Evolutionary conservation across 2,797 vertebrate species (phyloP).

Genomic region (Scomberomorus guttatus): DNA sequence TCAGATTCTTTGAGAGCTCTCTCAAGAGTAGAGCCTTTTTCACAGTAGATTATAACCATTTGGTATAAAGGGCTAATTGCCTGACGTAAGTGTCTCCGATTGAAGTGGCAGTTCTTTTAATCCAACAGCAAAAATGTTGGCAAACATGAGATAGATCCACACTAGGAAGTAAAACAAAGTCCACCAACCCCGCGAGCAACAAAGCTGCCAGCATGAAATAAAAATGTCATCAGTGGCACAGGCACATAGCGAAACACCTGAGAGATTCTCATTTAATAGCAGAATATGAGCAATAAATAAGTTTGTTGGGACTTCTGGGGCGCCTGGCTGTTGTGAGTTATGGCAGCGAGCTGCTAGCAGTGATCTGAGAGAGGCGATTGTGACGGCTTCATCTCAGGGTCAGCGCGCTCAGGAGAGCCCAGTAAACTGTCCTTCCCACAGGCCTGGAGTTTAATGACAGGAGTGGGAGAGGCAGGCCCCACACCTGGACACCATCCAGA

Average conservation of each 20-base stretch:
- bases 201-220: slow-evolving; percentile 28
- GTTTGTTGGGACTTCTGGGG: slow-evolving; percentile 4
- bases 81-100: not conserved
- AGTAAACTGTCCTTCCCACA: slow-evolving; percentile 59
- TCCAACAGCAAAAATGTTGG: not conserved
- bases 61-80: too few relatives aligned
- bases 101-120: not conserved
- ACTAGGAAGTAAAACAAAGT: slow-evolving; percentile 15
- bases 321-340: slow-evolving; percentile 53
- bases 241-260: slow-evolving; percentile 12
- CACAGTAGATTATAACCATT: not conserved
- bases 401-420: slow-evolving; percentile 44
- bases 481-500: slow-evolving; percentile 68
- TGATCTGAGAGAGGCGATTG: slow-evolving; percentile 41
- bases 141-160: not conserved
- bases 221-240: slow-evolving; percentile 36
- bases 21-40: not conserved
- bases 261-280: slow-evolving; percentile 35
- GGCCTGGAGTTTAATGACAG: slow-evolving; percentile 52
- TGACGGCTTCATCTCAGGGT: slow-evolving; percentile 45
- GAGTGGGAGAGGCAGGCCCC: slow-evolving; percentile 43
- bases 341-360: slow-evolving; percentile 13
- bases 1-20: not conserved
- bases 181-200: slow-evolving; percentile 9
- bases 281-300: slow-evolving; percentile 52